A percentile compares a stretch with the other conserved stretches of the same genome.
These are phyloP conservation scores for Autographa pulchrina DNA, from an alignment of 2,888 invertebrate species.

Conservation along the genomic window DNA sequence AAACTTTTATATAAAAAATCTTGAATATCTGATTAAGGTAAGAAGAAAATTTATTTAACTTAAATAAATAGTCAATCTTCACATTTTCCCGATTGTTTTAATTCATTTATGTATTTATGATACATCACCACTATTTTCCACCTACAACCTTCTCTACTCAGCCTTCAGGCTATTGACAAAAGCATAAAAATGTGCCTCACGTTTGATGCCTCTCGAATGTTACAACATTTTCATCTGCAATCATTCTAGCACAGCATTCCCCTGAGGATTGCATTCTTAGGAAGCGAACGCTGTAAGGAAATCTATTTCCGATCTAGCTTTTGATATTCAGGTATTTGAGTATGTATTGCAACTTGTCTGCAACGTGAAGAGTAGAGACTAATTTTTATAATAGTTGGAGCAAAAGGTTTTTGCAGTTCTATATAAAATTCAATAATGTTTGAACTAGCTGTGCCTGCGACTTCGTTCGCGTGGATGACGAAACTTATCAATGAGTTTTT, in stretches of 20 bases:
- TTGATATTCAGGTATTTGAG: background rate
- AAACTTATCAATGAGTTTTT: too few relatives aligned
- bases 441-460: too few relatives aligned
- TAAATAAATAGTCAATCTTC: too few relatives aligned
- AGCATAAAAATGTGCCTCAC: background rate
- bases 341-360: background rate
- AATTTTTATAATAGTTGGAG: too few relatives aligned
- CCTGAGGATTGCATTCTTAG: background rate
- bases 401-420: too few relatives aligned
- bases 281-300: background rate
- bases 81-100: too few relatives aligned
- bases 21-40: too few relatives aligned
- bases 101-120: too few relatives aligned
- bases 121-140: background rate
- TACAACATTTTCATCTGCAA: constrained; percentile 6
- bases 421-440: too few relatives aligned
- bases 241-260: background rate
- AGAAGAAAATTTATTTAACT: too few relatives aligned
- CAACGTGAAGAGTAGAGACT: background rate
- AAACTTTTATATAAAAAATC: too few relatives aligned
- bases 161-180: background rate
- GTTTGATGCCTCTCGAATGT: constrained; percentile 3
- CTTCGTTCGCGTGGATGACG: too few relatives aligned
- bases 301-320: background rate
- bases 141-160: background rate